phyloP scores from a whole-genome alignment of 2,797 vertebrate genomes.

The Borostomias antarcticus region DNA sequence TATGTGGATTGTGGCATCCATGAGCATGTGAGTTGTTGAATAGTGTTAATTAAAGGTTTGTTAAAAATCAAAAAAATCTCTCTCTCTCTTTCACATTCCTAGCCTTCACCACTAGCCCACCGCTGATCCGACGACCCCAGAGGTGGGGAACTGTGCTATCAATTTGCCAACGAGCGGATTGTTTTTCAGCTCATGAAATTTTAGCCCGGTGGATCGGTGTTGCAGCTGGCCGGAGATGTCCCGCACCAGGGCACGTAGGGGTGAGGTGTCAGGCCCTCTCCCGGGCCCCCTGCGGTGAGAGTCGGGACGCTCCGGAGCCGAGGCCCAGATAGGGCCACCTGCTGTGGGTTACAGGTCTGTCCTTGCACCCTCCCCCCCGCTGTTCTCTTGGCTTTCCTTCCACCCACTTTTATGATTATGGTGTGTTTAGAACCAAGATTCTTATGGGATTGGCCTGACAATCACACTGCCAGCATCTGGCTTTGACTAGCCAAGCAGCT shows the following conservation, averaged over 20 bases:
- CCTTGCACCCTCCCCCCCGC: conserved; percentile 15
- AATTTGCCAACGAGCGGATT: conserved; percentile 78
- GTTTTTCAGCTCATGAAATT: conserved; percentile 79
- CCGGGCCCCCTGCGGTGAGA: conserved; percentile 63
- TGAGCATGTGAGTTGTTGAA: no score
- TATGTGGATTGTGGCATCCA: no score
- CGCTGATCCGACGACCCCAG: conserved; percentile 49
- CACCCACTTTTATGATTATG: background rate
- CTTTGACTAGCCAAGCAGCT: conserved; percentile 4
- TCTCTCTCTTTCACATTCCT: background rate
- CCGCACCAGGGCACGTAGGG: conserved; percentile 24
- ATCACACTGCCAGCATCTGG: conserved; percentile 1
- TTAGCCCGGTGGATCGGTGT: conserved; percentile 71
- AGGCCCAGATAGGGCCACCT: conserved; percentile 32
- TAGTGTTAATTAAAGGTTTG: no score
- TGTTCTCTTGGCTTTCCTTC: conserved; percentile 15
- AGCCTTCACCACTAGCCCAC: conserved; percentile 20
- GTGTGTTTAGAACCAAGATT: background rate
- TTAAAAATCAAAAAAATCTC: no score
- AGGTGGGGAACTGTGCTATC: conserved; percentile 57
- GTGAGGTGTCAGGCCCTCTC: conserved; percentile 67
- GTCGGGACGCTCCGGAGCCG: conserved; percentile 59
- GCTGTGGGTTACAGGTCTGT: conserved; percentile 9
- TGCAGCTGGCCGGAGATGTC: conserved; percentile 72
- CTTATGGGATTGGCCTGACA: conserved; percentile 4